phyloP scores from a whole-genome alignment of 2,797 vertebrate species.

The Glyptemys insculpta region DNA sequence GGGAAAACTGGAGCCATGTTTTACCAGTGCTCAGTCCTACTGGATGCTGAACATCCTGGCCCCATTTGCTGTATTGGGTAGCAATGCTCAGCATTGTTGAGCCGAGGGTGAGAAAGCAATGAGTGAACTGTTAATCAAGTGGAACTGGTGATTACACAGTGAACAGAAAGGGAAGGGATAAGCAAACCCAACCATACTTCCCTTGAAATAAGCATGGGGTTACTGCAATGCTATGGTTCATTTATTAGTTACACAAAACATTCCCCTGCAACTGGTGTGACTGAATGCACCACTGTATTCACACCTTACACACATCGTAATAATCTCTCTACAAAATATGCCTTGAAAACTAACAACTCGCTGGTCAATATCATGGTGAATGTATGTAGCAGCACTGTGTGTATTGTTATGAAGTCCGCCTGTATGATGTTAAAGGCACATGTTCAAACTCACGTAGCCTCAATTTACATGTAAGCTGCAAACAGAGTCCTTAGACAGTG shows the following conservation, averaged over 20 bases:
- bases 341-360: background rate
- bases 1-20: background rate
- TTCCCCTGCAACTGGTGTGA: background rate
- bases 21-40: background rate
- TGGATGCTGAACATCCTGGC: background rate
- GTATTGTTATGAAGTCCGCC: background rate
- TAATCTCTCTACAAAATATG: background rate
- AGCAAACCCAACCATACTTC: background rate
- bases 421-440: background rate
- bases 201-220: background rate
- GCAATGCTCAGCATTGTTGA: background rate
- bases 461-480: background rate
- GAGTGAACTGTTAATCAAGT: background rate
- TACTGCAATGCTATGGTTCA: background rate
- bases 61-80: background rate
- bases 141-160: background rate
- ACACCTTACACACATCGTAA: background rate
- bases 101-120: background rate
- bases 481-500: background rate
- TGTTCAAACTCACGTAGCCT: background rate
- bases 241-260: background rate
- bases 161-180: background rate
- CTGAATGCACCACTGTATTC: background rate
- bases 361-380: background rate
- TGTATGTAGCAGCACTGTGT: background rate